A percentile compares a stretch with the other conserved stretches of the same genome.
Evolutionary conservation across 1,140 invertebrate genomes (phyloP).

Genomic region (Sinonovacula constricta): DNA sequence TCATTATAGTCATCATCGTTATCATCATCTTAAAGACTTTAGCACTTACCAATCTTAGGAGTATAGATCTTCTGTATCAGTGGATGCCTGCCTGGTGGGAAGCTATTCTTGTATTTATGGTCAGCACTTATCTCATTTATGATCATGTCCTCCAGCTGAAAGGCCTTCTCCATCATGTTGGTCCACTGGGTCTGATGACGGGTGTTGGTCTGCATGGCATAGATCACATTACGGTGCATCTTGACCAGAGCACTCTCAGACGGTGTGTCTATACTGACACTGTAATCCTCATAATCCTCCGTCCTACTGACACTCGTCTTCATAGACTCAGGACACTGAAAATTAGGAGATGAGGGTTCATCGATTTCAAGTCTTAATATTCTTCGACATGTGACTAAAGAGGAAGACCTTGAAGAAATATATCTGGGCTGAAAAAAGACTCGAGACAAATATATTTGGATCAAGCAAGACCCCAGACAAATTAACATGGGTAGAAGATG

Average conservation of each 20-base stretch:
- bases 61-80: slow-evolving; percentile 63
- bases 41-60: slow-evolving; percentile 68
- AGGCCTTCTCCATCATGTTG: slow-evolving; percentile 87
- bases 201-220: slow-evolving; percentile 77
- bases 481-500: no score
- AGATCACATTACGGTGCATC: slow-evolving; percentile 86
- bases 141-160: slow-evolving; percentile 91
- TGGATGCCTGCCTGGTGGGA: slow-evolving; percentile 33
- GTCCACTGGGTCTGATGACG: slow-evolving; percentile 95
- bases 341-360: no score
- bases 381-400: no score
- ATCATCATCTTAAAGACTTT: no score
- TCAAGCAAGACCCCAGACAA: no score
- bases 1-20: no score
- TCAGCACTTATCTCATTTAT: slow-evolving; percentile 58
- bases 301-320: slow-evolving; percentile 63
- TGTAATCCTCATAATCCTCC: slow-evolving; percentile 78
- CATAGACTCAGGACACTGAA: slow-evolving; percentile 77
- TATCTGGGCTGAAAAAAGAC: no score
- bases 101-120: slow-evolving; percentile 56
- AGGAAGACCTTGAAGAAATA: no score
- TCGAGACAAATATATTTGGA: no score
- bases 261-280: slow-evolving; percentile 85
- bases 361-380: no score
- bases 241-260: slow-evolving; percentile 79